Evolutionary conservation across 1,140 invertebrate genomes (phyloP).

Genomic region (Eurytemora carolleeae): DNA sequence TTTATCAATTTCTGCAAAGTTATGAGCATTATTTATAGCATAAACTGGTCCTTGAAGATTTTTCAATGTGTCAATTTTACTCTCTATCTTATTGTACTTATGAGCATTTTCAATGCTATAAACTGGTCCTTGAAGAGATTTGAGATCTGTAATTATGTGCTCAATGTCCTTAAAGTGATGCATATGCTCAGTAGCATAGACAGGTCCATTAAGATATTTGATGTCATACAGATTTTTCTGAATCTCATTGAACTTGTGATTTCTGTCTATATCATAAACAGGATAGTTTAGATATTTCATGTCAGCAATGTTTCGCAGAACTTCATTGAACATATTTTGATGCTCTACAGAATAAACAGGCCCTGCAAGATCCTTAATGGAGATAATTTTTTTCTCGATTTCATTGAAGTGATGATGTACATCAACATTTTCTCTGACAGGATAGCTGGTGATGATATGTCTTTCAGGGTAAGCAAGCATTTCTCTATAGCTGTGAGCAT

Average conservation of each 20-base stretch:
- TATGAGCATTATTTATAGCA: constrained; percentile 4
- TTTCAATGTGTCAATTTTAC: neutral
- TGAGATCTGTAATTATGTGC: neutral
- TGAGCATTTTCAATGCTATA: constrained; percentile 15
- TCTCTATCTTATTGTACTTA: constrained; percentile 9
- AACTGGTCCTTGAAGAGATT: constrained; percentile 1
- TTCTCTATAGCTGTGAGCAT: constrained; percentile 4
- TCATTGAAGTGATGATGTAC: constrained; percentile 8
- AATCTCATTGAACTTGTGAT: constrained; percentile 15
- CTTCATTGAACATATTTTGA: constrained; percentile 7
- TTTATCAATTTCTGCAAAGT: constrained; percentile 3
- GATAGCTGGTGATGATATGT: neutral
- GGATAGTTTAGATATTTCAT: constrained; percentile 6
- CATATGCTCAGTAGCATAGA: constrained; percentile 4
- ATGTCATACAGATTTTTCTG: constrained; percentile 1
- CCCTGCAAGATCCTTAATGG: constrained; percentile 4
- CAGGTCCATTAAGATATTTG: constrained; percentile 3
- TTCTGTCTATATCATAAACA: constrained; percentile 4
- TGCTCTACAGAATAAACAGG: constrained; percentile 12
- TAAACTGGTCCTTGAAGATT: constrained; percentile 13
- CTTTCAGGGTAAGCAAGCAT: neutral
- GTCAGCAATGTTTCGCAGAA: neutral
- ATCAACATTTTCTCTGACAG: constrained; percentile 1
- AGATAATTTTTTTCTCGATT: constrained; percentile 2
- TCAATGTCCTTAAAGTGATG: constrained; percentile 9